These are phyloP conservation scores for Galerucella pusilla DNA, from an alignment of 2,888 invertebrate genomes.

Conservation along the genomic window DNA sequence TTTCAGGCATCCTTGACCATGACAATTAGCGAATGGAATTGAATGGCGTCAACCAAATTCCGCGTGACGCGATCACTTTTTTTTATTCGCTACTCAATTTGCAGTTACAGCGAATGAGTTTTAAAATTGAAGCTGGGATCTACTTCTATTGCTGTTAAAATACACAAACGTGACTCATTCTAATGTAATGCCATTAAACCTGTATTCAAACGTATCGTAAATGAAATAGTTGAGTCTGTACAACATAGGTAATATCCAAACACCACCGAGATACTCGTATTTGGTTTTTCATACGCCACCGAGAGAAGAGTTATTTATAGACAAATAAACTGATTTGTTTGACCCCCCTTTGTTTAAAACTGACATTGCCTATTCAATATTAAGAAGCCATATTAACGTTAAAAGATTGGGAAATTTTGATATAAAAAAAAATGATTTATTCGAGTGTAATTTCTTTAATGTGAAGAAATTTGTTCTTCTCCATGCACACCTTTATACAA, in stretches of 20 bases:
- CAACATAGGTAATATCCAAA: not conserved
- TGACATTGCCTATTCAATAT: too few relatives aligned
- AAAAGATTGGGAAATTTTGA: too few relatives aligned
- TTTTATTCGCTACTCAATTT: slow-evolving; percentile 29
- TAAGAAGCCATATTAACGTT: too few relatives aligned
- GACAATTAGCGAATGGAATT: slow-evolving; percentile 31
- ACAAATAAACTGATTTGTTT: too few relatives aligned
- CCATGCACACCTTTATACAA: too few relatives aligned
- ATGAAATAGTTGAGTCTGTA: not conserved
- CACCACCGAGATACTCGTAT: not conserved
- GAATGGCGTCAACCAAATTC: slow-evolving; percentile 32
- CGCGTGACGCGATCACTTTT: slow-evolving; percentile 17
- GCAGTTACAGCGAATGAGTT: slow-evolving; percentile 33
- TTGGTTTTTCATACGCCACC: too few relatives aligned
- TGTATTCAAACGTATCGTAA: not conserved
- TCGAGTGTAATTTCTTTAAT: too few relatives aligned
- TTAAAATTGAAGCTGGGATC: slow-evolving; percentile 24
- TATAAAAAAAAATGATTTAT: too few relatives aligned
- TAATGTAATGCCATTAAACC: not conserved
- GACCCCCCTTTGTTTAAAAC: too few relatives aligned
- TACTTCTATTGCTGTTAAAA: not conserved
- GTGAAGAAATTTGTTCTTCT: too few relatives aligned
- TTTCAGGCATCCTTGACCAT: slow-evolving; percentile 34
- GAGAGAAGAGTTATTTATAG: too few relatives aligned
- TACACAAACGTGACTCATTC: not conserved